These are phyloP conservation scores for Orthonevra nobilis DNA, from an alignment of 2,888 invertebrate genomes.

Conservation along the genomic window DNA sequence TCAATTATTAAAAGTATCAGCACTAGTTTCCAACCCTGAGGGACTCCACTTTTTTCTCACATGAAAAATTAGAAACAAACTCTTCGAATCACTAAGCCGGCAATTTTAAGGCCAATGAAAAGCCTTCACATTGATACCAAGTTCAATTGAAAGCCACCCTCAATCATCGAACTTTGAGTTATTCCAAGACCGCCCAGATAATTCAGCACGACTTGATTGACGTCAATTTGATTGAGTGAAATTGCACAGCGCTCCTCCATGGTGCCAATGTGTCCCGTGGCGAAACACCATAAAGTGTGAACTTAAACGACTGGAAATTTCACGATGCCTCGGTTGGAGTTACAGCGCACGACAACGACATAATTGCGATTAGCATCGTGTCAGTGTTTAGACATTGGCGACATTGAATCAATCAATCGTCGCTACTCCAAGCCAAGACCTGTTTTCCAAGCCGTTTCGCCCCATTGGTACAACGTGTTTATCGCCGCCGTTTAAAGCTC, in stretches of 20 bases:
- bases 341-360: slow-evolving; percentile 55
- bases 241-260: slow-evolving; percentile 12
- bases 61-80: neutral
- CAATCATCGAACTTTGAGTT: too few species aligned
- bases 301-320: slow-evolving; percentile 30
- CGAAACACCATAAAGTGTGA: slow-evolving; percentile 48
- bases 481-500: too few species aligned
- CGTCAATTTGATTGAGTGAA: slow-evolving; percentile 54
- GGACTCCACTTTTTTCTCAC: neutral
- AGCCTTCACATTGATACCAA: too few species aligned
- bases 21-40: neutral
- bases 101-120: too few species aligned
- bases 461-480: slow-evolving; percentile 14
- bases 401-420: slow-evolving; percentile 70
- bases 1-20: neutral
- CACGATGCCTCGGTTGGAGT: slow-evolving; percentile 5
- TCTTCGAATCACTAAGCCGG: too few species aligned
- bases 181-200: slow-evolving; percentile 3
- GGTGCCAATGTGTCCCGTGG: slow-evolving; percentile 34
- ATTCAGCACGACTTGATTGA: slow-evolving; percentile 47
- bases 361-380: slow-evolving; percentile 70
- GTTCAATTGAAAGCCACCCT: neutral
- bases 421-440: slow-evolving; percentile 30
- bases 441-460: slow-evolving; percentile 29
- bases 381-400: slow-evolving; percentile 68